Percentiles rank a stretch among this genome's conserved stretches.
Evolutionary conservation across 2,113 vertebrate genomes (phyloP).

Genomic region (Odocoileus hemionus): DNA sequence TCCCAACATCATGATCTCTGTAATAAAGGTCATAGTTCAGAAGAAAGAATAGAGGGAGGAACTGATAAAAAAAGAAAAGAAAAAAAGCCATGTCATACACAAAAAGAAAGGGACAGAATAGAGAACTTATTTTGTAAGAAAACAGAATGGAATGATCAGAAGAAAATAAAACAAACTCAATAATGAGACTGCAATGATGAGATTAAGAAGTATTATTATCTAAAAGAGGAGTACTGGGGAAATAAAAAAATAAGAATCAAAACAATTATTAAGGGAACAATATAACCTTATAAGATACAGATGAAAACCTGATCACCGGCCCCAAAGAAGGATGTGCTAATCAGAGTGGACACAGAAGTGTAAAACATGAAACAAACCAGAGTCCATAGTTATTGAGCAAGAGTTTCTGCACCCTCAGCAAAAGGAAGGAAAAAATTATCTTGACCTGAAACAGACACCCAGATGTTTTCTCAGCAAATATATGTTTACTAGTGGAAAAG

Average conservation of each 20-base stretch:
- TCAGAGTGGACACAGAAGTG: neutral
- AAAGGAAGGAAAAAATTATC: neutral
- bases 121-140: neutral
- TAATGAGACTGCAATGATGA: neutral
- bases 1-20: accelerated
- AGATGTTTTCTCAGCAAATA: neutral
- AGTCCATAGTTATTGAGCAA: too few species aligned
- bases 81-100: neutral
- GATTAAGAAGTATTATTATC: neutral
- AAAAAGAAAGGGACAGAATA: neutral
- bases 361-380: neutral
- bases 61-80: neutral
- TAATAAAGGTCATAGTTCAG: neutral
- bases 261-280: neutral
- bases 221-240: neutral
- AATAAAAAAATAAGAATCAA: neutral
- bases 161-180: neutral
- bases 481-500: neutral
- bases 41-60: neutral
- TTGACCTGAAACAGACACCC: neutral
- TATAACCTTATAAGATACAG: neutral
- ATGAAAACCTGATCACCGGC: neutral
- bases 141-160: neutral
- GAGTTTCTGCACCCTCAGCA: neutral
- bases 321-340: neutral